Evolutionary conservation across 92 coral and sea anemone species (phyloP), one percentile per base, ranked within the genome.

Genomic region (Hydrozoanthus gracilis): DNA sequence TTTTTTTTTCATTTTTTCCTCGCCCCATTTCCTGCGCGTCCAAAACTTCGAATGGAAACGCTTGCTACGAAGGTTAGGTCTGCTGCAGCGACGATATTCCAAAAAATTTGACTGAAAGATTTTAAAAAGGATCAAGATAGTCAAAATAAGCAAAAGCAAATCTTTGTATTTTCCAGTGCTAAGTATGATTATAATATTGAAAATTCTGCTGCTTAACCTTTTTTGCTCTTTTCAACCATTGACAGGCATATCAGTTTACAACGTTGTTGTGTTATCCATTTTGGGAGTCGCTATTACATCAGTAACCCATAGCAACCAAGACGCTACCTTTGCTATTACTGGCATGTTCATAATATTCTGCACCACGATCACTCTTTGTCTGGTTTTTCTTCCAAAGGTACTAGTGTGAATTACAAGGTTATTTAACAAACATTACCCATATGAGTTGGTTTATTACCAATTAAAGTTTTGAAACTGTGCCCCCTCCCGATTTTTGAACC

Each of bases 321-420:
- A 94, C 72, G 93, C 93, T 11, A 67, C 89, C 4, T 92, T 90
- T 65, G 90, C 88, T 52, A 88, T 94, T 5, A 92, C 92, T 4
- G 93, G 92, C 3, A 77, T 88, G 49, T 88, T 91, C 15, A 92
- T 91, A 16, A 88, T 92, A 54, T 94, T 94, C 85, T 94, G 95
- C 50, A 92, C 98, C 51, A 92, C 98, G 6, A 70, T 91, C 13
- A 94, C 95, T 4, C 92, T 94, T 46, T 90, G 90, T 39, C 91
- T 94, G 74, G 93, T 92, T 47, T 92, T 94, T 46, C 44, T 90
- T 2, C 93, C 98, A 12, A 94, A 94, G 95, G 98, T 94, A 76
- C 44, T 47, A 5, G 49, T 14, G 49, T 52, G 14, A 44, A 10
- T 67, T 67, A 18, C 7, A 8, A 9, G 17, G 35, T 18, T 76